Evolutionary conservation across 2,888 invertebrate species (phyloP).

Genomic region (Cheilosia scutellata): DNA sequence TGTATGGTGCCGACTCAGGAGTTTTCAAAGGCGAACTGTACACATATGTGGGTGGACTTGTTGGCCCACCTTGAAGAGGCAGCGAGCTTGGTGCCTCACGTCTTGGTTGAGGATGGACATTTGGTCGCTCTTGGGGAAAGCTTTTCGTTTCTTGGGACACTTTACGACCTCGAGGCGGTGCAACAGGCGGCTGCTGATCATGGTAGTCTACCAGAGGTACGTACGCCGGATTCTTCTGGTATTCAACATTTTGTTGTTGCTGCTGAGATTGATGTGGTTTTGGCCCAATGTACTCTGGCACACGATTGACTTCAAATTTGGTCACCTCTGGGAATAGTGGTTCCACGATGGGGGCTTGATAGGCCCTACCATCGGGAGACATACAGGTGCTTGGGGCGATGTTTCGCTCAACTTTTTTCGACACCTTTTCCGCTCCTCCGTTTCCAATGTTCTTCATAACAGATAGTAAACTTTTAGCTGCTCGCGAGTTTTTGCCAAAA

Average conservation of each 20-base stretch:
- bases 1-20: conserved; percentile 5
- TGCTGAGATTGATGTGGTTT: conserved; percentile 30
- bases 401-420: conserved; percentile 72
- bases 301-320: conserved; percentile 80
- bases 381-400: conserved; percentile 79
- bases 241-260: conserved; percentile 39
- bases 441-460: conserved; percentile 85
- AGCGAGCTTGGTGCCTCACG: conserved; percentile 48
- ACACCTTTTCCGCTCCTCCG: conserved; percentile 78
- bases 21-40: conserved; percentile 51
- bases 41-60: conserved; percentile 39
- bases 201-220: conserved; percentile 51
- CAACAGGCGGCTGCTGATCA: conserved; percentile 62
- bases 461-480: conserved; percentile 85
- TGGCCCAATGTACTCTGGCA: conserved; percentile 78
- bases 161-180: conserved; percentile 74
- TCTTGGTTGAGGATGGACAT: conserved; percentile 26
- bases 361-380: conserved; percentile 82
- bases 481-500: conserved; percentile 84
- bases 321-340: conserved; percentile 81
- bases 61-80: conserved; percentile 43
- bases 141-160: conserved; percentile 22
- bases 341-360: conserved; percentile 82
- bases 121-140: conserved; percentile 53
- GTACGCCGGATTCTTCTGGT: conserved; percentile 67